Percentiles rank a stretch among this genome's conserved stretches.
Conservation (phyloP, 2,888 invertebrate species). For the Cotesia congregata region DNA sequence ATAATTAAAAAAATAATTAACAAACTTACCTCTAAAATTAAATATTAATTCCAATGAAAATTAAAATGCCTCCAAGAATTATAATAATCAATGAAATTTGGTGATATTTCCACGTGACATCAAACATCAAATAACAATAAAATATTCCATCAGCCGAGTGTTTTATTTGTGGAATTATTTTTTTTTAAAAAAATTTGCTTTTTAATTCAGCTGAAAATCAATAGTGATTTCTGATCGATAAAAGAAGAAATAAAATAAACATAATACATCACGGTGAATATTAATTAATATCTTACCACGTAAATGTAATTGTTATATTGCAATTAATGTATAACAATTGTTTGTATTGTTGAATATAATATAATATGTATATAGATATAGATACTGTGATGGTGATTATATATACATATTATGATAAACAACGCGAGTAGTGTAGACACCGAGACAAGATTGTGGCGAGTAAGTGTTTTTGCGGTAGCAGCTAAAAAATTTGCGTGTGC, state of each 20-base stretch:
- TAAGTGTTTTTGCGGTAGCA: slow-evolving; percentile 49
- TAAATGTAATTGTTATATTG: background rate
- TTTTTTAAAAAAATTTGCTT: background rate
- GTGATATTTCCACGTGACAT: no score
- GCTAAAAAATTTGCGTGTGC: slow-evolving; percentile 47
- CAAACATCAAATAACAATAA: no score
- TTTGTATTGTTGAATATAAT: background rate
- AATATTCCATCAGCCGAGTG: no score
- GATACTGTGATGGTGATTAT: background rate
- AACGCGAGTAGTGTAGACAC: background rate
- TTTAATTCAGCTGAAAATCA: background rate
- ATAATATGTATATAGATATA: background rate
- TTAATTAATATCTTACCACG: background rate
- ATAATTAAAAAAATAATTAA: no score
- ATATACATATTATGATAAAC: slow-evolving; percentile 2
- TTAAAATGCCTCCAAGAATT: no score
- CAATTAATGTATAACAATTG: background rate
- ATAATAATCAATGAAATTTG: no score
- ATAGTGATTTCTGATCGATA: background rate
- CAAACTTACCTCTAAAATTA: no score
- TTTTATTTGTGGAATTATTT: no score
- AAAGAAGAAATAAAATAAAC: background rate
- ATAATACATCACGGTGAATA: background rate
- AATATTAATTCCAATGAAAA: no score
- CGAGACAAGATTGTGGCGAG: slow-evolving; percentile 50